Conservation (phyloP, 1,140 invertebrate genomes). For the Atta cephalotes region DNA sequence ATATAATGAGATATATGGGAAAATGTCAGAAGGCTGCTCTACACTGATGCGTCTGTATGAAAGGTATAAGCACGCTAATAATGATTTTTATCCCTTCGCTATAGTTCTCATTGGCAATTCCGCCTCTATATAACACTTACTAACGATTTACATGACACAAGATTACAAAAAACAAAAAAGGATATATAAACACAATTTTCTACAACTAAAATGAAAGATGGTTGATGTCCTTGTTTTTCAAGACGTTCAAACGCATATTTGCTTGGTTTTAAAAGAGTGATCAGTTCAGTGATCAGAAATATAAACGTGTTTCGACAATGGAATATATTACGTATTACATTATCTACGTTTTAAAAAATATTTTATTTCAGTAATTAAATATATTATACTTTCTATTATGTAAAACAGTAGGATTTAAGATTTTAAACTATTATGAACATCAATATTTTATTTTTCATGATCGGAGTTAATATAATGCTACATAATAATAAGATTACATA, state of each 20-base stretch:
- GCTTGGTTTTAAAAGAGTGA: conserved; percentile 43
- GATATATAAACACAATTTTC: not conserved
- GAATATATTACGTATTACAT: not conserved
- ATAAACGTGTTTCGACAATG: conserved; percentile 62
- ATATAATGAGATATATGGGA: too few relatives aligned
- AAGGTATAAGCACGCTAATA: conserved; percentile 60
- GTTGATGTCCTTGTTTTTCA: not conserved
- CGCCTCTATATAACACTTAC: conserved; percentile 42
- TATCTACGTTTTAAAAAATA: not conserved
- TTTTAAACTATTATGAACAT: not conserved
- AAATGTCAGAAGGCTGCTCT: too few relatives aligned
- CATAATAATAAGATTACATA: not conserved
- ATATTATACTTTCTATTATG: not conserved
- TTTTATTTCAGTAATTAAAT: not conserved
- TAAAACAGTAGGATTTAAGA: not conserved
- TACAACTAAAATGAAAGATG: not conserved
- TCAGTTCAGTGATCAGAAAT: conserved; percentile 62
- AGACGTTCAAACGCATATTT: conserved; percentile 30
- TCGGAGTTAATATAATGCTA: not conserved
- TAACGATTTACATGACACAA: conserved; percentile 11
- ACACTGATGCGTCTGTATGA: not conserved
- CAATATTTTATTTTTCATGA: not conserved
- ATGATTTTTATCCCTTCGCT: conserved; percentile 65
- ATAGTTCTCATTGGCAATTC: conserved; percentile 25
- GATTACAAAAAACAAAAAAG: conserved; percentile 47